Evolutionary conservation across 2,888 invertebrate genomes (phyloP), one percentile per base, ranked within the genome.

Genomic region (Drosophila meridionalis): DNA sequence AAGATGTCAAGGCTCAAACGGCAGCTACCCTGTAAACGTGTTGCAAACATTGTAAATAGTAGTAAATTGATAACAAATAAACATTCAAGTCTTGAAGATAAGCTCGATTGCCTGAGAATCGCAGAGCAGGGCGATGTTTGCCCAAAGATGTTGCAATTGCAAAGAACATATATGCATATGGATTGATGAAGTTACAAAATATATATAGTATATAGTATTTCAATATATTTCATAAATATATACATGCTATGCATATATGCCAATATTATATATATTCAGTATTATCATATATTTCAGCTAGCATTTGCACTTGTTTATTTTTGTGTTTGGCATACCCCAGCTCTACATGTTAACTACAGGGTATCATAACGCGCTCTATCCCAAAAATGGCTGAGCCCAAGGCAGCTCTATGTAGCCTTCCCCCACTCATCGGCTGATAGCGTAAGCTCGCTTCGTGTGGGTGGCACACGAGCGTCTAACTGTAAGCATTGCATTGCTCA

Each of bases 401-500:
- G 2, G 38, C 47, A 20, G 4, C n/a, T 20, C n/a, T 20, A 28
- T 40, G 12, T 42, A 42, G 26, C 5, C 45, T 11, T 11, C 32
- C n/a, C 4, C n/a, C 48, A n/a, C 32, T 9, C 30, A 9, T 4
- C 32, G 32, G 8, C 50, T 50, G 32, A 50, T 40, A 6, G 4
- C 47, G 28, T 5, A 36, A 38, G 14, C 32, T 9, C 58, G 38
- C 11, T 34, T 36, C 56, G 61, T 30, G 61, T 61, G 55, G 61
- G 64, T 42, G 50, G 32, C 58, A 58, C 4, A 61, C 58, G 64
- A 78, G 58, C 61, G 59, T 64, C n/a, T 58, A 64, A 73, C 69
- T 69, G 62, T 20, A 20, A 20, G 20, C 20, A 20, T 20, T 20
- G 20, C 20, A 20, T 20, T 20, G 20, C 20, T 20, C 20, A 20